These are phyloP conservation scores for Sternarchorhynchus goeldii DNA, from an alignment of 2,797 vertebrate genomes.

Conservation along the genomic window DNA sequence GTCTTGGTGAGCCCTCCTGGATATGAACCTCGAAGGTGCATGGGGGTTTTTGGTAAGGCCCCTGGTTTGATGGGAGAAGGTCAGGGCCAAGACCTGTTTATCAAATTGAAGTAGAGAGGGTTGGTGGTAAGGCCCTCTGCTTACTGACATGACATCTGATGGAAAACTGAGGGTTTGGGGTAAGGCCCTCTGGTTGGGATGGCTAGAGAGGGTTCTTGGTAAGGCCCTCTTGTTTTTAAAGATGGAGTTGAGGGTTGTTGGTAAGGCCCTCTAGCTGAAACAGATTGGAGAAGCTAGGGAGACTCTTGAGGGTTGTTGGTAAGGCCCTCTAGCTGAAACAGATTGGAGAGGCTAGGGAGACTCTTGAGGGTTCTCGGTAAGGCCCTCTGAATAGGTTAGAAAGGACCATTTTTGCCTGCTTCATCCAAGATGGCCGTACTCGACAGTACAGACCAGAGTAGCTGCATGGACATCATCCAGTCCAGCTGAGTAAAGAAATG, in stretches of 20 bases:
- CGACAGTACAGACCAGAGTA: constrained; percentile 62
- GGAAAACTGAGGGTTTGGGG: constrained; percentile 43
- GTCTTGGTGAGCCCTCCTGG: constrained; percentile 70
- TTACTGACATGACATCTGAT: not conserved
- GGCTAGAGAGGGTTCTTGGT: constrained; percentile 56
- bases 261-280: constrained; percentile 60
- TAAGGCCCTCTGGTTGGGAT: constrained; percentile 40
- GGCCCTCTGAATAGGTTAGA: constrained; percentile 40
- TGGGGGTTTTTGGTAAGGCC: constrained; percentile 38
- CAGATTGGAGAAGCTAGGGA: constrained; percentile 22
- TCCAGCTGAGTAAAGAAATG: constrained; percentile 58
- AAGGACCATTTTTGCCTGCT: not conserved
- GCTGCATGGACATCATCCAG: constrained; percentile 61
- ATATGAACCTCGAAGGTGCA: not conserved
- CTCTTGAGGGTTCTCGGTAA: constrained; percentile 43
- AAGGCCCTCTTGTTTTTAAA: constrained; percentile 56
- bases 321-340: constrained; percentile 45
- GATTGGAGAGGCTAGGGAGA: constrained; percentile 4
- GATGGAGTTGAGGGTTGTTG: constrained; percentile 49
- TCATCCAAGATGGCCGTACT: constrained; percentile 40
- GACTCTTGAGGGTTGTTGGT: constrained; percentile 56
- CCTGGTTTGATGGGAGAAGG: constrained; percentile 9
- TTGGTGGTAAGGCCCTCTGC: constrained; percentile 61
- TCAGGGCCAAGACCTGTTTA: constrained; percentile 48
- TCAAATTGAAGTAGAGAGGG: constrained; percentile 32